Conservation (phyloP, 2,113 vertebrate genomes). For the Gorsachius goisagi region DNA sequence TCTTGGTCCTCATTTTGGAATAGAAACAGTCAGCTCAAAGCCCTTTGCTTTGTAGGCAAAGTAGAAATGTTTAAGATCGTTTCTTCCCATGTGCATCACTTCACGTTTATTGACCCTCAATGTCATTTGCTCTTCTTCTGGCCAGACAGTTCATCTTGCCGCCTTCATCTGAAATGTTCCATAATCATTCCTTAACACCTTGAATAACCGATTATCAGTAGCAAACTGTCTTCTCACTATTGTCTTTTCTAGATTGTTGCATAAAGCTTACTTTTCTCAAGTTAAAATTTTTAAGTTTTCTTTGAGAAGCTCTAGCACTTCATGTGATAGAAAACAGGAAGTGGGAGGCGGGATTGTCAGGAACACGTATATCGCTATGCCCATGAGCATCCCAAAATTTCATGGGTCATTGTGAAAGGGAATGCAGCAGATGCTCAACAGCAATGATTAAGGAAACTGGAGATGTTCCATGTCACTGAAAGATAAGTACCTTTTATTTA, state of each 20-base stretch:
- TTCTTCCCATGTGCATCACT: neutral
- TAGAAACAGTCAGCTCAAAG: neutral
- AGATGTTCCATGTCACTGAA: neutral
- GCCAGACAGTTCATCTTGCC: neutral
- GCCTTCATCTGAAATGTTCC: neutral
- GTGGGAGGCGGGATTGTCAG: neutral
- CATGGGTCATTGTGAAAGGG: neutral
- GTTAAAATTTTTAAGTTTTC: neutral
- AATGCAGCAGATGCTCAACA: neutral
- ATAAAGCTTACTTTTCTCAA: neutral
- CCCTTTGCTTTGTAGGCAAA: neutral
- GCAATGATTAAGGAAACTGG: neutral
- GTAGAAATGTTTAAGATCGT: neutral
- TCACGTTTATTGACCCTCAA: neutral
- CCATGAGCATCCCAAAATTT: neutral
- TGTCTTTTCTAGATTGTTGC: neutral
- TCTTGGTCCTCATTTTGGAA: neutral
- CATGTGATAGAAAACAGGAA: neutral
- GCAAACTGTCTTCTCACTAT: neutral
- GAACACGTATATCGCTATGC: neutral
- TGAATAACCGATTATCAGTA: neutral
- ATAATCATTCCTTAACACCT: neutral
- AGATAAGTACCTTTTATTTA: neutral
- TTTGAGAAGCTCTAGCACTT: neutral
- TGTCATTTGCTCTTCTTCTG: neutral